Evolutionary conservation across 2,797 vertebrate genomes (phyloP).

Genomic region (Mormyrus hasselquistii): DNA sequence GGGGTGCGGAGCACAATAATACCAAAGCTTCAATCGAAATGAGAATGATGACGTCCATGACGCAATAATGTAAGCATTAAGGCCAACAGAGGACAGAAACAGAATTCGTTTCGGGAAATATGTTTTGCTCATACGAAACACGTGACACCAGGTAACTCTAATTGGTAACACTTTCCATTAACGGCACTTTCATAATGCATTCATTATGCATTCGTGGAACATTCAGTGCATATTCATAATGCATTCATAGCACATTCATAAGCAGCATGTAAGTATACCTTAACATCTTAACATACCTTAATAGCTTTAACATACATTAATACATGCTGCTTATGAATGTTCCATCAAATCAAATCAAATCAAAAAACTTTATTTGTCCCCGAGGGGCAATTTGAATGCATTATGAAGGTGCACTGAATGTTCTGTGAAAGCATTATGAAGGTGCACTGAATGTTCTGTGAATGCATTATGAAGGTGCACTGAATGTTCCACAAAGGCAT

Average conservation of each 20-base stretch:
- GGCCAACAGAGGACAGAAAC: background rate
- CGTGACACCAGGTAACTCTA: background rate
- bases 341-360: no score
- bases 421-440: background rate
- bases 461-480: background rate
- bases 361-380: no score
- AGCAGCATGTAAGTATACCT: background rate
- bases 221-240: background rate
- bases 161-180: background rate
- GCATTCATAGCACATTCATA: background rate
- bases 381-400: no score
- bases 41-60: background rate
- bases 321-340: background rate
- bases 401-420: background rate
- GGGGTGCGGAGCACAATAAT: background rate
- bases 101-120: background rate
- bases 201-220: background rate
- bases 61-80: background rate
- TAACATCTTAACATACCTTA: background rate
- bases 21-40: background rate
- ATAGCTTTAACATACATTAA: background rate
- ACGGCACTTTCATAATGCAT: background rate
- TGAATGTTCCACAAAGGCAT: background rate
- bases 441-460: background rate
- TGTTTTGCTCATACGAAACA: background rate